Base-by-base conservation (phyloP, 2,888 invertebrate genomes). In the Oscheius sp. region DNA sequence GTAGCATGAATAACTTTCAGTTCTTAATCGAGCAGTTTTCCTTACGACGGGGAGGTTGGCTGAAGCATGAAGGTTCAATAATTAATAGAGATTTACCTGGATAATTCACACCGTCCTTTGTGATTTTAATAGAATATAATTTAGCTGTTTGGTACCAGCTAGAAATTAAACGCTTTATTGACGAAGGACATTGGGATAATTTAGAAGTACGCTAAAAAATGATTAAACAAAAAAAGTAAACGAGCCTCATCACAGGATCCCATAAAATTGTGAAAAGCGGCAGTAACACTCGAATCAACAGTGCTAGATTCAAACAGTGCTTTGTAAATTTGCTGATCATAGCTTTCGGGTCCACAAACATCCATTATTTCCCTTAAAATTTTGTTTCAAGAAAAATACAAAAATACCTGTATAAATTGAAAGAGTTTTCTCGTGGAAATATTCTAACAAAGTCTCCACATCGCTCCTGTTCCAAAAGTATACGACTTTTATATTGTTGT, bases 381-480 rank as follows among this genome's bases (percentile, higher is more conserved):
- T 1, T 20, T 38, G 22, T n/a, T 49, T 63, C 14, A 30, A 50
- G 9, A 24, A 47, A 24, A 61, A 45, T n/a, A 62, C 14, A 62
- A 28, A 41, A 6, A 24, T 28, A 75, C 74, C 70, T 77, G 67
- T 84, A 84, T 30, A 84, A 66, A 41, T 47, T 57, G 68, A 71
- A 78, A 12, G 81, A 75, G 20, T 71, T 69, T 28, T 70, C 62
- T 38, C 84, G 65, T 2, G 84, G 84, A 68, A 84, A 84, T 12
- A 84, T 75, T 50, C 84, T 70, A 26, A 82, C 71, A 71, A 84
- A 84, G 41, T 78, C 78, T 22, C 84, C 84, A 26, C 57, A 62
- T 38, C 80, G 57, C 20, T 67, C 61, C 9, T 74, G 67, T 49
- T 84, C 84, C 28, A 71, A 22, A 12, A 68, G 56, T 0, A 69